Evolutionary conservation across 2,888 invertebrate species (phyloP).

Genomic region (Leucoma salicis): DNA sequence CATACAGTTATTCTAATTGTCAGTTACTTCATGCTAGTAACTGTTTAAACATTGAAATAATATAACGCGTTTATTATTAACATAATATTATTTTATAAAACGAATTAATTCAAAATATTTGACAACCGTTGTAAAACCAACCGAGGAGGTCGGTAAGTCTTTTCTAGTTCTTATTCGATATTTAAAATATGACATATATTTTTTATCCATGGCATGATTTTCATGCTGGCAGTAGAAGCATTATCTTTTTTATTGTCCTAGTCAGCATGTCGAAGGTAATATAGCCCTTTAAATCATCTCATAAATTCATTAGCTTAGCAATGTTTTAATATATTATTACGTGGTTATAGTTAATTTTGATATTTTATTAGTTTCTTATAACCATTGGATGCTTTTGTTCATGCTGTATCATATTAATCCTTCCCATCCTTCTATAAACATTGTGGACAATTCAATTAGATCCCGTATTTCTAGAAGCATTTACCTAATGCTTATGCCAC

Average conservation of each 20-base stretch:
- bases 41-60: conserved; percentile 27
- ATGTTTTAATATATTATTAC: conserved; percentile 29
- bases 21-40: conserved; percentile 44
- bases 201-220: conserved; percentile 51
- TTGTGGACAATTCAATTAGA: not conserved
- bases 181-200: conserved; percentile 22
- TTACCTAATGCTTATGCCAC: not conserved
- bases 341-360: conserved; percentile 40
- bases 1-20: conserved; percentile 46
- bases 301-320: conserved; percentile 49
- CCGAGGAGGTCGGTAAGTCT: conserved; percentile 15
- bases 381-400: conserved; percentile 50
- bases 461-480: not conserved
- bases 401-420: conserved; percentile 30
- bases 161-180: conserved; percentile 20
- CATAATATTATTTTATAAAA: conserved; percentile 1
- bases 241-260: conserved; percentile 33
- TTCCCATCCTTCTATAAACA: not conserved
- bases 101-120: conserved; percentile 8
- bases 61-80: conserved; percentile 23
- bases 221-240: conserved; percentile 44
- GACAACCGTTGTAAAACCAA: conserved; percentile 4
- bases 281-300: conserved; percentile 50
- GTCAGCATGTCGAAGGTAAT: conserved; percentile 52
- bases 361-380: conserved; percentile 40